Conservation (phyloP, 2,888 invertebrate species). For the Drosophila falleni region DNA sequence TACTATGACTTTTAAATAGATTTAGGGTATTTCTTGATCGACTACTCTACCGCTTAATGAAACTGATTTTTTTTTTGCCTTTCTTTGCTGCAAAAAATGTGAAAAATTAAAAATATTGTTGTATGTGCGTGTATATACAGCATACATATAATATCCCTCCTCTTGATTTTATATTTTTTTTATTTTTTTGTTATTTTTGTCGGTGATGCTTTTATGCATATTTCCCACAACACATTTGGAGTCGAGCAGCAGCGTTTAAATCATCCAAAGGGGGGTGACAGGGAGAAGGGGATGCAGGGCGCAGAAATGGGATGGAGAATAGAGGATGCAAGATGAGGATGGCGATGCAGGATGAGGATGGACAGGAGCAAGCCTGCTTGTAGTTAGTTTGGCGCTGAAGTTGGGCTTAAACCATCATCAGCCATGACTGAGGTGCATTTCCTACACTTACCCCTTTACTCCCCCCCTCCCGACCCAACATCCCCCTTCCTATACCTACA, state of each 20-base stretch:
- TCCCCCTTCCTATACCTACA: not conserved
- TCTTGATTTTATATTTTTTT: slow-evolving; percentile 13
- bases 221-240: slow-evolving; percentile 80
- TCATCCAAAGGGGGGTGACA: slow-evolving; percentile 50
- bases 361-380: slow-evolving; percentile 52
- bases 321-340: slow-evolving; percentile 1
- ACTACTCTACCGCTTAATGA: not conserved
- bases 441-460: not conserved
- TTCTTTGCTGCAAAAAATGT: slow-evolving; percentile 64
- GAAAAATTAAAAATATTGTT: slow-evolving; percentile 76
- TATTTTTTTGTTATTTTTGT: slow-evolving; percentile 33
- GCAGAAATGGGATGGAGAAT: slow-evolving; percentile 5
- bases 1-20: too few relatives aligned
- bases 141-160: slow-evolving; percentile 5
- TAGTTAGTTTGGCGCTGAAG: slow-evolving; percentile 73
- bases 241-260: slow-evolving; percentile 73
- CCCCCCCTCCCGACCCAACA: not conserved
- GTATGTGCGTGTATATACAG: slow-evolving; percentile 32
- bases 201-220: slow-evolving; percentile 75
- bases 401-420: slow-evolving; percentile 77
- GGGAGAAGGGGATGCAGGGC: slow-evolving; percentile 2
- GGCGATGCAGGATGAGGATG: slow-evolving; percentile 20
- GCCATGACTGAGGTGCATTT: slow-evolving; percentile 48
- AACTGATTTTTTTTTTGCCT: not conserved
- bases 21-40: not conserved